phyloP scores from a whole-genome alignment of 1,140 invertebrate genomes.

The Brachionus calyciflorus region DNA sequence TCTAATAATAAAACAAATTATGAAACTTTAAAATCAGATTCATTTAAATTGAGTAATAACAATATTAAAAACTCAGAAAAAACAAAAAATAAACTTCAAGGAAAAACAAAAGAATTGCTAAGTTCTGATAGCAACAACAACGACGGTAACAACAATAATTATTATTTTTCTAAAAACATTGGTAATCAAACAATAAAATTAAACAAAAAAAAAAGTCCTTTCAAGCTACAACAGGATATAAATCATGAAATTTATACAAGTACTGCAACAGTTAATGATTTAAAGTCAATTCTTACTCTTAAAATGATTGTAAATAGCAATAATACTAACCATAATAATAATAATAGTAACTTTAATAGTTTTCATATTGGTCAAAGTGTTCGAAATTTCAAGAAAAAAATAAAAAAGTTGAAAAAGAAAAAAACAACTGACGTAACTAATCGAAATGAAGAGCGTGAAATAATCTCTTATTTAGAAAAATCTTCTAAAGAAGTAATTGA shows the following conservation, averaged over 20 bases:
- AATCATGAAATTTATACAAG: not conserved
- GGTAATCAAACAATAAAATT: not conserved
- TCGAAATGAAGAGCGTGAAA: not conserved
- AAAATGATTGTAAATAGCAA: not conserved
- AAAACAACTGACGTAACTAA: not conserved
- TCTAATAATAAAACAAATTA: too few relatives aligned
- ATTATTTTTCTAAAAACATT: not conserved
- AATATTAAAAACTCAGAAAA: constrained; percentile 11
- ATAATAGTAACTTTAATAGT: too few relatives aligned
- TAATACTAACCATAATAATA: not conserved
- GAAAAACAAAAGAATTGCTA: constrained; percentile 28
- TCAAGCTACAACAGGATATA: too few relatives aligned
- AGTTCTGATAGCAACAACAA: constrained; percentile 24
- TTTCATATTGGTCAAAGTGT: too few relatives aligned
- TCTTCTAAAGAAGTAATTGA: not conserved
- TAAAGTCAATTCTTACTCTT: not conserved
- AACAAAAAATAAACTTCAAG: constrained; percentile 34
- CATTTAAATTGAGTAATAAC: not conserved
- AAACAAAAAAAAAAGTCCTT: not conserved
- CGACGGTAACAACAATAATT: not conserved
- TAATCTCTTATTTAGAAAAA: not conserved
- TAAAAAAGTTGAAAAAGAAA: not conserved
- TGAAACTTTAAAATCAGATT: too few relatives aligned
- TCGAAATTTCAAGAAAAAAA: too few relatives aligned
- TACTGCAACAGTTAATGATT: not conserved